Evolutionary conservation across 1,140 invertebrate genomes (phyloP), one percentile per base, ranked within the genome.

Genomic region (Zaprionus ghesquierei): DNA sequence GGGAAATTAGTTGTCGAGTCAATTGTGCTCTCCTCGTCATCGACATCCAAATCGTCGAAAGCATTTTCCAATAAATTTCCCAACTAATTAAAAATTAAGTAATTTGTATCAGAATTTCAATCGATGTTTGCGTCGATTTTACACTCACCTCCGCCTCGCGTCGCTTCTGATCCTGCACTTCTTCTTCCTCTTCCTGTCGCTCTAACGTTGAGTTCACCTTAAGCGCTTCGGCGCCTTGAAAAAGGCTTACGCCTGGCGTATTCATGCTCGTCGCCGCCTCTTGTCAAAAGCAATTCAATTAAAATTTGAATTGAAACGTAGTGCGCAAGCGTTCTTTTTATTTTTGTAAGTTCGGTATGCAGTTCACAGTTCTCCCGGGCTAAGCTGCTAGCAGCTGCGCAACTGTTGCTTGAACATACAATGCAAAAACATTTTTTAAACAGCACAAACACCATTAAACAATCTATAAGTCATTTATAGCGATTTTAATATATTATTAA

Each of bases 11-110:
- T 60, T 22, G 79, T 91, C 20, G 90, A 89, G 44, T 91, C 91
- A 25, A 89, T 78, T 35, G 85, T 94, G 22, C 92, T 93, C 72
- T 94, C 94, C 70, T 94, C 66, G 73, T 94, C 82, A 75, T 94
- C 93, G 33, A 94, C 93, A 63, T 93, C 92, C 54, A 94, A 81
- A 89, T 94, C 94, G 66, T 93, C 93, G 85, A 94, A 94, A 20
- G 93, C 94, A 91, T 94, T 94, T 46, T 91, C 91, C 20, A 94
- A 77, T 64, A 94, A 90, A 66, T 93, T 91, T 65, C 93, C 92
- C 27, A 94, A 73, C 94, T 94, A 91, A 18, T 4, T 15, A 29
- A 46, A 20, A 15, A 15, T 38, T 6, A 6, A n/a, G 0, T 1
- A 15, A 41, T 41, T 41, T 41, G 15, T n/a, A 41, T 2, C n/a